These are phyloP conservation scores for Melanotaenia parkinsoni DNA, from an alignment of 2,797 vertebrate species.

Conservation along the genomic window DNA sequence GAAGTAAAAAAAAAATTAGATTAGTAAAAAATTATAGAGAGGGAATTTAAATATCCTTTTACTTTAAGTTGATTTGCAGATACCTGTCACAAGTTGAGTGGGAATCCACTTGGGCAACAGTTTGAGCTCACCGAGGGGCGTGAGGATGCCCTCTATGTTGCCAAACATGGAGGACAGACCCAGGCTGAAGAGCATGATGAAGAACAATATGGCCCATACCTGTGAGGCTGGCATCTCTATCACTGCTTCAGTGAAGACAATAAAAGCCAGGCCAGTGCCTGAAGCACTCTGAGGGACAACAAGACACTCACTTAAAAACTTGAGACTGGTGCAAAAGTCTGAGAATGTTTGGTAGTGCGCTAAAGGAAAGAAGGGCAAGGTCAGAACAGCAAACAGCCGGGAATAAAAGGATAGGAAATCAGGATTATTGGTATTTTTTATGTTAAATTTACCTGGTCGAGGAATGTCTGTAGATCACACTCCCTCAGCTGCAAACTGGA, in stretches of 20 bases:
- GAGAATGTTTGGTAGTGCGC: background rate
- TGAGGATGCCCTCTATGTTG: slow-evolving; percentile 87
- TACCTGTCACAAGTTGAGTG: slow-evolving; percentile 87
- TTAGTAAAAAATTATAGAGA: background rate
- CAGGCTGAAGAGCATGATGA: slow-evolving; percentile 90
- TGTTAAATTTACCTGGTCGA: slow-evolving; percentile 82
- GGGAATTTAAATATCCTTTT: background rate
- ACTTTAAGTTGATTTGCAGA: background rate
- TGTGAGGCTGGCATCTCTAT: slow-evolving; percentile 90
- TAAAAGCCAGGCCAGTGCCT: slow-evolving; percentile 92
- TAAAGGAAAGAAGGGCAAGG: background rate
- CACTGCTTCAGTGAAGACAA: slow-evolving; percentile 90
- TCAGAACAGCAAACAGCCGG: background rate
- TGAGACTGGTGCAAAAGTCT: background rate
- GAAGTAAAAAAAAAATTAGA: background rate
- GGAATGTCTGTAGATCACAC: slow-evolving; percentile 86
- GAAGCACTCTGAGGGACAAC: slow-evolving; percentile 84
- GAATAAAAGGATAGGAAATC: background rate
- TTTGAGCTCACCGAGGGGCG: slow-evolving; percentile 84
- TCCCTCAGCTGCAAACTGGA: slow-evolving; percentile 70
- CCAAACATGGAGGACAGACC: slow-evolving; percentile 96
- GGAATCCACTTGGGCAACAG: slow-evolving; percentile 83
- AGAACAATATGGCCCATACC: slow-evolving; percentile 91
- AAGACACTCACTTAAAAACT: background rate
- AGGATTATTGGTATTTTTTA: background rate